Evolutionary conservation across 37 sponge, comb jelly and placozoan species (phyloP).

Genomic region (Halichondria panicea): DNA sequence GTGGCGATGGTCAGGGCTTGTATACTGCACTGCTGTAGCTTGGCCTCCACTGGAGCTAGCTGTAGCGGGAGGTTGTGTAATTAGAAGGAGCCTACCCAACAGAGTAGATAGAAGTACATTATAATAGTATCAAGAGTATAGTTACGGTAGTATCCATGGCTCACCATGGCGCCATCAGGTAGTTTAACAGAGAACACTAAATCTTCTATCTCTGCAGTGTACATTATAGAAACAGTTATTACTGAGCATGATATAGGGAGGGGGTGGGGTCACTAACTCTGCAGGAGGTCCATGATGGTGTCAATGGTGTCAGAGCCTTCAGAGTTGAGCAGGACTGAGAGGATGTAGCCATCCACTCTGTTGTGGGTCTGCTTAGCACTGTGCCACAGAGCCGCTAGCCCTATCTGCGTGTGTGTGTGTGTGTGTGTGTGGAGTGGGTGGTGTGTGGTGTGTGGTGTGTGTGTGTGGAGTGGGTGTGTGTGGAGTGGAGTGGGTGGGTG

Average conservation of each 20-base stretch:
- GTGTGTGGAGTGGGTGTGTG: background rate
- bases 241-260: background rate
- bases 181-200: conserved; percentile 19
- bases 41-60: too few relatives aligned
- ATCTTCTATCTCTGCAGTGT: conserved; percentile 35
- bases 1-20: too few relatives aligned
- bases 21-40: too few relatives aligned
- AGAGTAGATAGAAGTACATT: too few relatives aligned
- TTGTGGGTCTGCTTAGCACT: conserved; percentile 43
- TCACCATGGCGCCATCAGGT: conserved; percentile 22
- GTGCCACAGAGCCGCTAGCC: conserved; percentile 73
- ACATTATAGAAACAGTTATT: background rate
- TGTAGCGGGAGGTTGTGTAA: too few relatives aligned
- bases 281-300: conserved; percentile 9
- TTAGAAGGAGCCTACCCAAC: too few relatives aligned
- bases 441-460: background rate
- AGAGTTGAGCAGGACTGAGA: conserved; percentile 21
- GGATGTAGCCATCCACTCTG: conserved; percentile 51
- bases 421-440: background rate
- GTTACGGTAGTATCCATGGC: too few relatives aligned
- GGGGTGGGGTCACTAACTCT: conserved; percentile 1
- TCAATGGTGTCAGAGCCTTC: conserved; percentile 7
- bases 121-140: too few relatives aligned
- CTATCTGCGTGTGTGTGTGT: conserved; percentile 44
- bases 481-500: background rate